A percentile compares a stretch with the other conserved stretches of the same genome.
phyloP scores from a whole-genome alignment of 2,113 vertebrate genomes.

The Aegotheles bennettii region DNA sequence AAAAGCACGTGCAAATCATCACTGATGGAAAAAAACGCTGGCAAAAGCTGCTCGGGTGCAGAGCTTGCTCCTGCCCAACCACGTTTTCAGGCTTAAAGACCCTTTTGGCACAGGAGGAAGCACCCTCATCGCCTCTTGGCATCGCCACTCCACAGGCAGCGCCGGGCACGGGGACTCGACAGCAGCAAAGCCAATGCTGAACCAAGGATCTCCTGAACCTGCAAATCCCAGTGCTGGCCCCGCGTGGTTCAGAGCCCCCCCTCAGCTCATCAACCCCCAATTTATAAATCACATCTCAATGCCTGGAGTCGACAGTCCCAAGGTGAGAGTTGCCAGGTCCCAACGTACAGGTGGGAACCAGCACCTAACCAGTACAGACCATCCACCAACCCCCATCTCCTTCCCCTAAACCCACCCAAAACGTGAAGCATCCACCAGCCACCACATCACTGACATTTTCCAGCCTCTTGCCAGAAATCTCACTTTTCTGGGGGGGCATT shows the following conservation, averaged over 20 bases:
- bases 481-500: not conserved
- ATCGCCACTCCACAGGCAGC: not conserved
- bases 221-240: not conserved
- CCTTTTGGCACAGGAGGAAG: no score
- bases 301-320: rapidly evolving
- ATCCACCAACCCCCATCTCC: not conserved
- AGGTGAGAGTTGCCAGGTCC: not conserved
- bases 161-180: rapidly evolving
- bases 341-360: not conserved
- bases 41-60: not conserved
- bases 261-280: not conserved
- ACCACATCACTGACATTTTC: not conserved
- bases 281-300: rapidly evolving
- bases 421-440: not conserved
- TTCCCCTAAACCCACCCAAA: not conserved
- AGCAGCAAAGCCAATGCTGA: not conserved
- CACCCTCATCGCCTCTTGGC: no score
- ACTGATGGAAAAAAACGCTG: not conserved
- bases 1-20: not conserved
- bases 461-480: not conserved
- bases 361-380: not conserved
- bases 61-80: not conserved
- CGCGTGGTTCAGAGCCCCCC: rapidly evolving
- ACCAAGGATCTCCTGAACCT: not conserved
- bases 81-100: no score